Conservation (phyloP, 1,140 invertebrate genomes). For the Pinna nobilis region DNA sequence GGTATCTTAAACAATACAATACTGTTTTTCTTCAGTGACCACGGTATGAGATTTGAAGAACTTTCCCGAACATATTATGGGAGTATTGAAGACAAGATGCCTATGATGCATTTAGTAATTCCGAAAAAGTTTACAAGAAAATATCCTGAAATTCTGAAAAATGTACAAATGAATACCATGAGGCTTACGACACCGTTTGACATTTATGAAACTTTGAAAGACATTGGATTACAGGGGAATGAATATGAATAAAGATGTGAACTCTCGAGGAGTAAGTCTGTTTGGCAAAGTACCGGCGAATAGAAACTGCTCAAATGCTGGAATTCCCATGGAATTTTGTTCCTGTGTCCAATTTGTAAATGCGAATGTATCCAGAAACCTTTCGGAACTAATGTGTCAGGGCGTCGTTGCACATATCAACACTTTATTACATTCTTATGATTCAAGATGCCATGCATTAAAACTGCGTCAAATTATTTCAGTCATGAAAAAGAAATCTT, state of each 20-base stretch:
- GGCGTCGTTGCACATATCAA: slow-evolving; percentile 63
- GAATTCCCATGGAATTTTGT: slow-evolving; percentile 74
- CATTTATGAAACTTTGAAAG: slow-evolving; percentile 71
- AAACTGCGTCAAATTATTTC: no score
- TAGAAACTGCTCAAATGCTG: slow-evolving; percentile 70
- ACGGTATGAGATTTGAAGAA: slow-evolving; percentile 91
- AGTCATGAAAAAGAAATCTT: slow-evolving; percentile 50
- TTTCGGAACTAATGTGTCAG: slow-evolving; percentile 68
- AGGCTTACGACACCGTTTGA: slow-evolving; percentile 76
- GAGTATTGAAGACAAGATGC: slow-evolving; percentile 91
- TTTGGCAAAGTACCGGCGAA: slow-evolving; percentile 71
- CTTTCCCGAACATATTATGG: slow-evolving; percentile 87
- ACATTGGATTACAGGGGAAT: slow-evolving; percentile 73
- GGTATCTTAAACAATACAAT: slow-evolving; percentile 76
- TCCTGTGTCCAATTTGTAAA: slow-evolving; percentile 71
- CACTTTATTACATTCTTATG: slow-evolving; percentile 68
- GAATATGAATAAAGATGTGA: slow-evolving; percentile 19
- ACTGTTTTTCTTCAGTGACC: slow-evolving; percentile 91
- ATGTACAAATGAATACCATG: slow-evolving; percentile 81
- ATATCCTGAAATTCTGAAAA: slow-evolving; percentile 80
- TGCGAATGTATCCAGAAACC: slow-evolving; percentile 45
- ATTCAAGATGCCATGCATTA: no score
- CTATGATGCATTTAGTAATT: slow-evolving; percentile 87
- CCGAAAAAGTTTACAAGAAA: slow-evolving; percentile 83
- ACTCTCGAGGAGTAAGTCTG: slow-evolving; percentile 69